Conservation (phyloP, 1,140 invertebrate genomes). For the Papilio xuthus region DNA sequence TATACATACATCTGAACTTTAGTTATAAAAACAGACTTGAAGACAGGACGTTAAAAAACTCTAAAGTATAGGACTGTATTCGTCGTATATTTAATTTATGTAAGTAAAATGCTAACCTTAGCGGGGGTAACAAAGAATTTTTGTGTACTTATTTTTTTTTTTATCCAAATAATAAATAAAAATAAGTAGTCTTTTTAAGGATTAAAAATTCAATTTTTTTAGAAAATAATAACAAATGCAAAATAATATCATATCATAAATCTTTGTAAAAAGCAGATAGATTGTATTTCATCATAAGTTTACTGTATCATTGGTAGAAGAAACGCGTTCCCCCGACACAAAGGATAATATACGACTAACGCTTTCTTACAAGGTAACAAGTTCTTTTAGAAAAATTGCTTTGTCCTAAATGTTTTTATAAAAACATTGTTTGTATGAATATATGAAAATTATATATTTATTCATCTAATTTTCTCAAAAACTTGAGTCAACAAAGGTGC, state of each 20-base stretch:
- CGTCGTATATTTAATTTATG: too few relatives aligned
- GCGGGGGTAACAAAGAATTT: too few relatives aligned
- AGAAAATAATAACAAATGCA: background rate
- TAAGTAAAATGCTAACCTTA: too few relatives aligned
- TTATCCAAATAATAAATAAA: too few relatives aligned
- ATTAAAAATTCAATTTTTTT: too few relatives aligned
- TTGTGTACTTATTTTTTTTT: too few relatives aligned
- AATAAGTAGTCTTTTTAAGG: too few relatives aligned
- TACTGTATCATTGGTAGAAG: constrained; percentile 3
- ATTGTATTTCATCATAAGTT: constrained; percentile 3
- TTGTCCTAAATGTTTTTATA: background rate
- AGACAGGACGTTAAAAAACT: too few relatives aligned
- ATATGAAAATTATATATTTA: background rate
- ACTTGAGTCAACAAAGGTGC: too few relatives aligned
- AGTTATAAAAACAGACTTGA: background rate
- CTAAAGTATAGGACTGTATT: too few relatives aligned
- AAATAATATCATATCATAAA: background rate
- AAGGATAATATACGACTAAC: background rate
- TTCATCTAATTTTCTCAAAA: too few relatives aligned
- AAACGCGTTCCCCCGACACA: constrained; percentile 3
- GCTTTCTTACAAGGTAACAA: background rate
- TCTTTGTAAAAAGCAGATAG: background rate
- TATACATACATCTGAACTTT: too few relatives aligned
- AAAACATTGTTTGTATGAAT: background rate
- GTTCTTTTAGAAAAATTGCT: background rate